phyloP scores from a whole-genome alignment of 2,888 invertebrate genomes.

The Pimpla rufipes region DNA sequence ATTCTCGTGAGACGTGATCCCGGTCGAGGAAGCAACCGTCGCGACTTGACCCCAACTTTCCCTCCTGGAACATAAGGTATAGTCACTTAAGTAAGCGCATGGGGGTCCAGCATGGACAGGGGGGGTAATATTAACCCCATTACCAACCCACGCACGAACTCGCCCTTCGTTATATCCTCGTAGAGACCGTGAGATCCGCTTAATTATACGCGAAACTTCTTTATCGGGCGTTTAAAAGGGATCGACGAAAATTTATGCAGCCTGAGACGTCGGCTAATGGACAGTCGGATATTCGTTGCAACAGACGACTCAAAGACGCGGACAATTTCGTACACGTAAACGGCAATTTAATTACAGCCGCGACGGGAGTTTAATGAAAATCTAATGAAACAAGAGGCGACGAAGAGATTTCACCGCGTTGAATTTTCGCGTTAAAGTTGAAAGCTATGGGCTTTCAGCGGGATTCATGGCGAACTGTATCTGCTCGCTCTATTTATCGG shows the following conservation, averaged over 20 bases:
- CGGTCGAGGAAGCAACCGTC: conserved; percentile 25
- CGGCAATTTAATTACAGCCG: not conserved
- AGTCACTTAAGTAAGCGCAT: conserved; percentile 11
- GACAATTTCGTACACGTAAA: not conserved
- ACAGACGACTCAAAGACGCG: not conserved
- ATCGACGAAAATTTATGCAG: not conserved
- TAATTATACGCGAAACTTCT: conserved; percentile 25
- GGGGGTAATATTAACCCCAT: conserved; percentile 20
- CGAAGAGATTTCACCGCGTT: not conserved
- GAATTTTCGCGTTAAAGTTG: not conserved
- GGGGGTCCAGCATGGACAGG: not conserved
- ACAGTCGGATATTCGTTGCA: not conserved
- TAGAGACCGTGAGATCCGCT: conserved; percentile 12
- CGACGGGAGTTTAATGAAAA: not conserved
- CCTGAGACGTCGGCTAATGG: not conserved
- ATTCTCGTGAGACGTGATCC: conserved; percentile 69
- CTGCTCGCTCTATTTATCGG: not conserved
- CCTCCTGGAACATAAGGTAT: conserved; percentile 58
- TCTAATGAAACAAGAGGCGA: not conserved
- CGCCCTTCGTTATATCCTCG: conserved; percentile 19
- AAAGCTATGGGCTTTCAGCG: not conserved
- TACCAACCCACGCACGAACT: conserved; percentile 29
- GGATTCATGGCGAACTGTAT: not conserved
- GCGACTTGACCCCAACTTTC: conserved; percentile 56
- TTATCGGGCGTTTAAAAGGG: conserved; percentile 6